A percentile compares a stretch with the other conserved stretches of the same genome.
Evolutionary conservation across 2,888 invertebrate species (phyloP).

Genomic region (Anagyrus pseudococci): DNA sequence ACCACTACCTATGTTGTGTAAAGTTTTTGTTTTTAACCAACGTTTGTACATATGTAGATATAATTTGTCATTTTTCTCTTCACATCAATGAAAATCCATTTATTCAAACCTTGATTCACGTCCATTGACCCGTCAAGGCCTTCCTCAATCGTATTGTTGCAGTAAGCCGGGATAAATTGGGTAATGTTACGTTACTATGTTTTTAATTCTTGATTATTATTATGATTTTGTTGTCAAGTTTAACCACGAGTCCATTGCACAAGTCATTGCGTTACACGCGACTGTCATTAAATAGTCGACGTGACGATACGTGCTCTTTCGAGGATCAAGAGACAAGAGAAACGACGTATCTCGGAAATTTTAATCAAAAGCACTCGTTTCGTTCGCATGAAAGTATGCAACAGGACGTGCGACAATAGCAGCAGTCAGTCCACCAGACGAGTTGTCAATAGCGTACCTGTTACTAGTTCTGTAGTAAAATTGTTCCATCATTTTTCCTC

Average conservation of each 20-base stretch:
- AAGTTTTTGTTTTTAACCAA: too few relatives aligned
- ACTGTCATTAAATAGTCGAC: constrained; percentile 43
- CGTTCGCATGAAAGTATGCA: constrained; percentile 42
- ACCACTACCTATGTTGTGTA: too few relatives aligned
- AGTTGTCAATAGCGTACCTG: constrained; percentile 58
- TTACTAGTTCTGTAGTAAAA: constrained; percentile 52
- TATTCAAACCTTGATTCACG: constrained; percentile 13
- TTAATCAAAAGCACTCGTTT: constrained; percentile 37
- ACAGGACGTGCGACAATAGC: constrained; percentile 51
- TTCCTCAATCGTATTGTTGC: constrained; percentile 50
- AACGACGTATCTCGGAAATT: constrained; percentile 39
- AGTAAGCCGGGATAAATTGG: constrained; percentile 57
- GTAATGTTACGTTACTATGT: constrained; percentile 54
- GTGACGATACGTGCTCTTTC: constrained; percentile 42
- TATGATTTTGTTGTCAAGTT: constrained; percentile 29
- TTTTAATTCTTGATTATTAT: constrained; percentile 36
- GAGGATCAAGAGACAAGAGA: constrained; percentile 42
- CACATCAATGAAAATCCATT: not conserved
- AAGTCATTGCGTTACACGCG: constrained; percentile 42
- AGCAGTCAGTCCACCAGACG: constrained; percentile 62
- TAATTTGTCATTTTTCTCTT: not conserved
- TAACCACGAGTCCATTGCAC: constrained; percentile 41
- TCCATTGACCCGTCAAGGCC: constrained; percentile 29
- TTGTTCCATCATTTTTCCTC: constrained; percentile 27
- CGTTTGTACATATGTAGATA: not conserved